Evolutionary conservation across 2,888 invertebrate genomes (phyloP), one percentile per base, ranked within the genome.

Genomic region (Dasysyrphus tricinctus): DNA sequence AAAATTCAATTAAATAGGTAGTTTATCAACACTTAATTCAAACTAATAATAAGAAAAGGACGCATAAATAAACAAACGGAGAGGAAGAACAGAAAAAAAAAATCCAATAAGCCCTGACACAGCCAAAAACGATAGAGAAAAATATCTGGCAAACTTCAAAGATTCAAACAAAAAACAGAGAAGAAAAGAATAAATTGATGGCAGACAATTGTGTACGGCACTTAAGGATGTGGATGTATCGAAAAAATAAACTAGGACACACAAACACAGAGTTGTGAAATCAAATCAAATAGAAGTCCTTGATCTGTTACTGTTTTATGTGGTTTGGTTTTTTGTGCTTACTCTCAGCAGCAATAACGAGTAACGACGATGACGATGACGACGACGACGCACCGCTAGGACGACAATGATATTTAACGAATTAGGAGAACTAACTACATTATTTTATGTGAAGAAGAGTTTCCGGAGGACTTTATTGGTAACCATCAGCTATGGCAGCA

Each of bases 221-320:
- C 73, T 72, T 51, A 61, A 69, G 51, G 44, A 77, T 73, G 73
- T 73, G 69, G 56, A 69, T 78, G 69, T 54, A 14, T 39, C 61
- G 24, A 61, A 61, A 61, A 39, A 19, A 61, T 8, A 72, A 76
- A 67, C 3, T 69, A 70, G 80, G 80, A 75, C 85, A 85, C 70
- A 76, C 78, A 29, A 77, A 73, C 54, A 69, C 67, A 49, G 37
- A 51, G 12, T n/a, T n/a, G 6, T 14, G 42, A 9, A 7, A 6
- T 47, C 69, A 75, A 83, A 79, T 75, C 72, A 59, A 44, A 76
- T 67, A 49, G 63, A 73, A 81, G 80, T 85, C 81, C 85, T 85
- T 85, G 81, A 85, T 84, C 80, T 80, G 80, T 69, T 73, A 76
- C 70, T 77, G 44, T 51, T 80, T 34, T 11, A 24, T 63, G 57